These are phyloP conservation scores for Ethmia dodecea DNA, from an alignment of 2,888 invertebrate species.

Conservation along the genomic window DNA sequence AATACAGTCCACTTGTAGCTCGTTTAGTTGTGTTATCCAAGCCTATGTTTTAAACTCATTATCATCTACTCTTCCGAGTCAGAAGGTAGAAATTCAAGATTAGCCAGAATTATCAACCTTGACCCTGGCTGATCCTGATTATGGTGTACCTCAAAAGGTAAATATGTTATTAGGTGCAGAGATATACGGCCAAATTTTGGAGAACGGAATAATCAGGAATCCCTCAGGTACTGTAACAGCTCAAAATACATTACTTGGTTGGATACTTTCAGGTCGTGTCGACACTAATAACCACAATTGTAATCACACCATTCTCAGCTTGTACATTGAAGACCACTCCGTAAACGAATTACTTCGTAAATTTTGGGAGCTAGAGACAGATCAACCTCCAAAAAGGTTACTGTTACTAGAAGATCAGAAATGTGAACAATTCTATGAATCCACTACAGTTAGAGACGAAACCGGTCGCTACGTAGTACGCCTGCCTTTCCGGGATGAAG, in stretches of 20 bases:
- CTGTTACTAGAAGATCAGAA: slow-evolving; percentile 18
- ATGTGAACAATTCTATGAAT: slow-evolving; percentile 16
- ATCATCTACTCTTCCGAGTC: neutral
- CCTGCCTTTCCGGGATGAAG: slow-evolving; percentile 16
- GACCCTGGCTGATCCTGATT: slow-evolving; percentile 11
- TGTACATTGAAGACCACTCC: slow-evolving; percentile 6
- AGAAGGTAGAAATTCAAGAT: neutral
- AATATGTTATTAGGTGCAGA: slow-evolving; percentile 14
- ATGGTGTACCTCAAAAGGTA: slow-evolving; percentile 11
- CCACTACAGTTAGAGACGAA: slow-evolving; percentile 13
- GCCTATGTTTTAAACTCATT: slow-evolving; percentile 3
- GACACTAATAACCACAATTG: neutral
- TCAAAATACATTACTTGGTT: slow-evolving; percentile 18
- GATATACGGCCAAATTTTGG: slow-evolving; percentile 11
- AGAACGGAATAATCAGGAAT: slow-evolving; percentile 13
- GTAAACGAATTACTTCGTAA: slow-evolving; percentile 12
- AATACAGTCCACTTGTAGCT: slow-evolving; percentile 2
- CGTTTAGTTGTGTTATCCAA: slow-evolving; percentile 1
- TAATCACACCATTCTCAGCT: slow-evolving; percentile 3
- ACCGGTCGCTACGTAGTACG: slow-evolving; percentile 18
- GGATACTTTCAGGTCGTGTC: slow-evolving; percentile 20
- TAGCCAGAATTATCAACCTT: neutral
- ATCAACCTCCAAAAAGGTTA: slow-evolving; percentile 7
- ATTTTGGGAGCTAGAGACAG: slow-evolving; percentile 24
- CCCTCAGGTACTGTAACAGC: slow-evolving; percentile 12